Evolutionary conservation across 2,797 vertebrate genomes (phyloP), one percentile per base, ranked within the genome.

Genomic region (Crocodylus rhombifer): DNA sequence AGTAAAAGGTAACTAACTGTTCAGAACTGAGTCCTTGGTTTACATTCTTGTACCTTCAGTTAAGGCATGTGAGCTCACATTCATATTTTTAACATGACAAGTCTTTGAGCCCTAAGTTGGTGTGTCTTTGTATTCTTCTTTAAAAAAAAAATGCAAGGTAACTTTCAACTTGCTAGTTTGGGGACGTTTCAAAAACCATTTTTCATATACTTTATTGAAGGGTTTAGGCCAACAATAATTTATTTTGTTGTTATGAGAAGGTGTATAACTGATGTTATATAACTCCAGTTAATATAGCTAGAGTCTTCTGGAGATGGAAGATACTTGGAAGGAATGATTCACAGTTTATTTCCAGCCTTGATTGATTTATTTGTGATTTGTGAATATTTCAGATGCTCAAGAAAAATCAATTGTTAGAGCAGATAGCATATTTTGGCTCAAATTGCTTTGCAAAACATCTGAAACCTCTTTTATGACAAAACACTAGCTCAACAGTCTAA

Each of bases 341-440:
- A 89, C 42, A 58, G 62, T 79, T 86, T 90, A 60, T 92, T 95
- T 88, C 87, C 75, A 87, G 87, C 12, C 63, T 90, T 89, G 64
- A 89, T 64, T 88, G 76, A 86, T 80, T 62, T 8, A 14, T 62
- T 10, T 63, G 21, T 77, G 77, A 62, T 42, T 83, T 80, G 63
- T 67, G 14, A 55, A n/a, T 30, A 78, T 71, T 76, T 3, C 3
- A 51, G 42, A 51, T 60, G 51, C n/a, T 78, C 30, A 85, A 30
- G 87, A 77, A 58, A 82, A 95, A 76, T n/a, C 6, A 20, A 80
- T 93, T 93, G 73, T 69, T 62, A 88, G 64, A 91, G 80, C 89
- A 89, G n/a, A 89, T 82, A 92, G 58, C 18, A 71, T 91, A 20
- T 23, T 36, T 79, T 82, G 36, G n/a, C 85, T 95, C 76, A 78